Base-by-base conservation (phyloP, 2,113 vertebrate species). In the Deroptyus accipitrinus region DNA sequence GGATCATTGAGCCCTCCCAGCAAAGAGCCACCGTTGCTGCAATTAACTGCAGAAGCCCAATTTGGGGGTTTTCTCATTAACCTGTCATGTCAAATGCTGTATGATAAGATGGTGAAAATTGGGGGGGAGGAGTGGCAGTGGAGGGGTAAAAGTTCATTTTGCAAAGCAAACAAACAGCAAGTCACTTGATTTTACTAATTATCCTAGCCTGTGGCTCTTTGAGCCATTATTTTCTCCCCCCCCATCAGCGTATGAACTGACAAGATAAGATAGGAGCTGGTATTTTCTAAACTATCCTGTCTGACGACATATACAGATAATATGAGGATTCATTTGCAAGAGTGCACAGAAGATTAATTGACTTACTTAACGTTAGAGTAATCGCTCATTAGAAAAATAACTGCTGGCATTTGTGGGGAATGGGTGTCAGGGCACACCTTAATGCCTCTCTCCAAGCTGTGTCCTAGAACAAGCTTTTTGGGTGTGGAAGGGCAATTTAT, bases 21-120 rank as follows among this genome's bases (percentile, higher is more conserved):
- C 79, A 39, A 66, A 17, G 51, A 98, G 96, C 97, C 97, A 96
- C 97, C 98, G 90, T 5, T 2, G 25, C 23, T 97, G 96, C 98
- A 97, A 98, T 98, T 98, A 98, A 97, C 92, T 75, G 95, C 97
- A 97, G 95, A 97, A 98, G 97, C 97, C 97, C 24, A 48, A 9
- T 69, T 78, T 95, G 88, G 96, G 96, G 97, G 88, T 91, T 95
- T 96, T 82, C 96, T 95, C 90, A 95, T 97, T 97, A 98, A 97
- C 98, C 98, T 93, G 96, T 98, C 98, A 98, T 87, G 94, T 96
- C 94, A 94, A 96, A 90, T 33, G 30, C 31, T 35, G 48, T 28
- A 30, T 22, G 92, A 97, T 94, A 96, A 97, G 86, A 92, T 5
- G 69, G 92, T 74, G 78, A 93, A 89, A 90, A 94, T 2, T 17